Evolutionary conservation across 2,797 vertebrate species (phyloP).

Genomic region (Dromococcyx pavoninus): DNA sequence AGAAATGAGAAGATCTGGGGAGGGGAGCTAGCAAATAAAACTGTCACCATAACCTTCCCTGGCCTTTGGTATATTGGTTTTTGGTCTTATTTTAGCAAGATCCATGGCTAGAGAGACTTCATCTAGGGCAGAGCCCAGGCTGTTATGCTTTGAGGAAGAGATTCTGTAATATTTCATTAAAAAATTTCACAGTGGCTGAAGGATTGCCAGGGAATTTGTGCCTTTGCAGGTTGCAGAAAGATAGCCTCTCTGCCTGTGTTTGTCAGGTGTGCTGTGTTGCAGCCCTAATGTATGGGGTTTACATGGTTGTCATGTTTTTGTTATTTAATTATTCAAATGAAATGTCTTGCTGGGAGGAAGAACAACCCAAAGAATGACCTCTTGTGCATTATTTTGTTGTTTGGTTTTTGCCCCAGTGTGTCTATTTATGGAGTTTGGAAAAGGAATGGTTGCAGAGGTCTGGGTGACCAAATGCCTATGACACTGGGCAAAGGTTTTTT

Average conservation of each 20-base stretch:
- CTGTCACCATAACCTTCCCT: rapidly evolving
- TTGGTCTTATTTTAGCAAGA: not conserved
- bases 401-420: slow-evolving; percentile 1
- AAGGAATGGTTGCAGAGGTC: slow-evolving; percentile 74
- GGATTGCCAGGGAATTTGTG: not conserved
- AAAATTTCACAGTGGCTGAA: not conserved
- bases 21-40: not conserved
- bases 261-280: slow-evolving; percentile 25
- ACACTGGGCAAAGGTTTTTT: slow-evolving; percentile 77
- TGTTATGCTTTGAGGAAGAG: not conserved
- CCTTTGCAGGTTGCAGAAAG: rapidly evolving
- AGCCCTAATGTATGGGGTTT: slow-evolving; percentile 46
- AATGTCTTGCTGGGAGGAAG: slow-evolving; percentile 68
- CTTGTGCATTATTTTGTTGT: slow-evolving; percentile 45
- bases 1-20: not conserved
- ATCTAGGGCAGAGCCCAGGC: not conserved
- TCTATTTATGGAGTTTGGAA: slow-evolving; percentile 56
- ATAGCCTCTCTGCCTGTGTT: not conserved
- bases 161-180: not conserved
- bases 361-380: slow-evolving; percentile 56
- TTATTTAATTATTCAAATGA: slow-evolving; percentile 76
- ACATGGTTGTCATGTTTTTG: slow-evolving; percentile 73
- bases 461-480: slow-evolving; percentile 79
- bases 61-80: not conserved
- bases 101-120: not conserved